A percentile compares a stretch with the other conserved stretches of the same genome.
These are phyloP conservation scores for Hylyphantes graminicola DNA, from an alignment of 1,140 invertebrate genomes.

Conservation along the genomic window DNA sequence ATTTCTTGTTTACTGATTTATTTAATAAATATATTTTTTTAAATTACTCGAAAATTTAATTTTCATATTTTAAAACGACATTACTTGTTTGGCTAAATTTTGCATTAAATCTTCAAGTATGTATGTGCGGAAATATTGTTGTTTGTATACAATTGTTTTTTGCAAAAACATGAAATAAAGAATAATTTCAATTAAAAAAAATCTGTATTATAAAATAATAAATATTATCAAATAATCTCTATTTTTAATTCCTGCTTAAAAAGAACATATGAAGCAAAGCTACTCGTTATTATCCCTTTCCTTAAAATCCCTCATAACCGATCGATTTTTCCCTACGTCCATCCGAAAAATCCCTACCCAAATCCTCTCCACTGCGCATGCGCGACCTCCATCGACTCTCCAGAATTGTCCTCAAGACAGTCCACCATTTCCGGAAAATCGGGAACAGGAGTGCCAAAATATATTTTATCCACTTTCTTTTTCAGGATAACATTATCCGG, in stretches of 20 bases:
- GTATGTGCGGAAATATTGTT: too few species aligned
- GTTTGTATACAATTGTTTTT: too few species aligned
- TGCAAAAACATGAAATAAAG: too few species aligned
- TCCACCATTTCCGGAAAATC: conserved; percentile 48
- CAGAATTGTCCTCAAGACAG: conserved; percentile 14
- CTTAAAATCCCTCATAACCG: neutral
- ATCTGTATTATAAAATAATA: too few species aligned
- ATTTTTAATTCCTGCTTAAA: neutral
- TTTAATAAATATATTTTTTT: too few species aligned
- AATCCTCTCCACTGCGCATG: conserved; percentile 24
- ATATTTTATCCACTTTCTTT: neutral
- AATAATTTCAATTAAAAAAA: too few species aligned
- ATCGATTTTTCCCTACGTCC: conserved; percentile 34
- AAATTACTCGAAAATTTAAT: too few species aligned
- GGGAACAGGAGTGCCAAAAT: neutral
- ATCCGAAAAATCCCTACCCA: conserved; percentile 23
- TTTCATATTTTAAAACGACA: too few species aligned
- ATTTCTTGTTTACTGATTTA: too few species aligned
- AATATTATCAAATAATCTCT: too few species aligned
- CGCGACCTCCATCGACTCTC: conserved; percentile 53
- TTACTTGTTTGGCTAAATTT: too few species aligned
- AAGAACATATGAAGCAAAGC: neutral
- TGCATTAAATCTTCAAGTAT: too few species aligned
- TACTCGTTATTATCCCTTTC: neutral
- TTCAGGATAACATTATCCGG: neutral